A percentile compares a stretch with the other conserved stretches of the same genome.
Conservation (phyloP, 2,888 invertebrate species). For the Mactromeris polynyma region DNA sequence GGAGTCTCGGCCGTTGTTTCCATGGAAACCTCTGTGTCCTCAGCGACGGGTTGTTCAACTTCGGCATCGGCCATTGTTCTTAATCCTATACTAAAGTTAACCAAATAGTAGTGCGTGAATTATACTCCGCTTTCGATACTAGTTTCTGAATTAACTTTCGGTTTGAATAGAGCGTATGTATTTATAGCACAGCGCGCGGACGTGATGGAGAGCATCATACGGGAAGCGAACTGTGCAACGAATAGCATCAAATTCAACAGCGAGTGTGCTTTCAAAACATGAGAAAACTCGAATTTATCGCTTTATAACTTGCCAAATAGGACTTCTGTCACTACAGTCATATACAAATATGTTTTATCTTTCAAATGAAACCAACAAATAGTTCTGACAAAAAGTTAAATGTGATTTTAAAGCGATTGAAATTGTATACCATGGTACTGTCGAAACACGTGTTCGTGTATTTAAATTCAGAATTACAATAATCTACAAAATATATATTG, state of each 20-base stretch:
- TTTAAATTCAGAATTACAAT: slow-evolving; percentile 30
- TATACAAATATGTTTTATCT: neutral
- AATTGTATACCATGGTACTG: slow-evolving; percentile 6
- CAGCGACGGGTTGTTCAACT: neutral
- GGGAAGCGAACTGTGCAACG: neutral
- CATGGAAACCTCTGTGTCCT: neutral
- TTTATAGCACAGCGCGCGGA: slow-evolving; percentile 64
- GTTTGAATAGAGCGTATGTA: slow-evolving; percentile 25
- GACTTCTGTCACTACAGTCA: neutral
- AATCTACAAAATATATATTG: neutral
- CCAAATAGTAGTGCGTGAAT: neutral
- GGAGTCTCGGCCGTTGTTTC: slow-evolving; percentile 4
- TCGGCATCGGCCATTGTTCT: slow-evolving; percentile 19
- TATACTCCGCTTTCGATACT: neutral
- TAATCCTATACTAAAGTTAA: neutral
- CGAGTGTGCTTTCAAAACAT: slow-evolving; percentile 52
- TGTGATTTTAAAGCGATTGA: slow-evolving; percentile 22
- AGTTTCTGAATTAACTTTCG: neutral
- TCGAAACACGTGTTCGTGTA: neutral
- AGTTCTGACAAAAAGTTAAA: neutral
- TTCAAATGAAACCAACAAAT: neutral
- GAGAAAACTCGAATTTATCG: slow-evolving; percentile 8
- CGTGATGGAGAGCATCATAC: slow-evolving; percentile 60
- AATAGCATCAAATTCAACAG: slow-evolving; percentile 19
- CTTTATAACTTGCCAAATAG: neutral